Percentiles rank a stretch among this genome's conserved stretches.
Evolutionary conservation across 2,888 invertebrate genomes (phyloP).

Genomic region (Harmothoe impar): DNA sequence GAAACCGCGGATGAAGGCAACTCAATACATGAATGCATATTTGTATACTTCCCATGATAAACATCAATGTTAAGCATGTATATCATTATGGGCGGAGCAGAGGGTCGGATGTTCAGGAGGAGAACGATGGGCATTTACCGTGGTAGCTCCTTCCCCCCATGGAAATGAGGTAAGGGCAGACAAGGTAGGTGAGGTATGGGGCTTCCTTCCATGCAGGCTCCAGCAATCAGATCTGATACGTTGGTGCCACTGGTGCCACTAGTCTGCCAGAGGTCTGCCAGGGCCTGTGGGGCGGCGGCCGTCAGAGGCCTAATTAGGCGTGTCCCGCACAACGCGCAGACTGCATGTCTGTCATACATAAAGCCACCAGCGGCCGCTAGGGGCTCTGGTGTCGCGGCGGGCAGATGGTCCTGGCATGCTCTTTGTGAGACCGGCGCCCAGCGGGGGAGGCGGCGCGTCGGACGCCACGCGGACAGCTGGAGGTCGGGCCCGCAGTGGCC

Average conservation of each 20-base stretch:
- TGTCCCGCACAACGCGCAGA: background rate
- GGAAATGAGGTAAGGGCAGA: too few relatives aligned
- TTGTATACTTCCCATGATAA: too few relatives aligned
- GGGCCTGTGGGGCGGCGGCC: background rate
- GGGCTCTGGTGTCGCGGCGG: conserved; percentile 33
- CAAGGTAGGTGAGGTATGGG: too few relatives aligned
- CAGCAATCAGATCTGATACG: background rate
- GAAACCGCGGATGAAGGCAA: too few relatives aligned
- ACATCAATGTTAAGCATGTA: too few relatives aligned
- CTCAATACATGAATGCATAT: too few relatives aligned
- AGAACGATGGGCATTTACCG: too few relatives aligned
- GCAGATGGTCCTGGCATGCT: conserved; percentile 36
- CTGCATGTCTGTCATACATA: conserved; percentile 52
- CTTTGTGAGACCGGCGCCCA: conserved; percentile 38
- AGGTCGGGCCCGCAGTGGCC: background rate
- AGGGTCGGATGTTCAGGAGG: too few relatives aligned
- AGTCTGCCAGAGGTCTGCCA: conserved; percentile 4
- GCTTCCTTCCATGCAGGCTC: too few relatives aligned
- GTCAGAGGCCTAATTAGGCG: conserved; percentile 31
- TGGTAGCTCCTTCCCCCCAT: too few relatives aligned
- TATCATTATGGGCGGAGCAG: too few relatives aligned
- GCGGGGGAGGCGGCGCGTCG: background rate
- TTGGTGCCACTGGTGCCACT: background rate
- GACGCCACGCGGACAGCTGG: background rate
- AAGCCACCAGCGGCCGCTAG: conserved; percentile 30